These are phyloP conservation scores for Cataglyphis albicans DNA, from an alignment of 2,888 invertebrate species.

Conservation along the genomic window DNA sequence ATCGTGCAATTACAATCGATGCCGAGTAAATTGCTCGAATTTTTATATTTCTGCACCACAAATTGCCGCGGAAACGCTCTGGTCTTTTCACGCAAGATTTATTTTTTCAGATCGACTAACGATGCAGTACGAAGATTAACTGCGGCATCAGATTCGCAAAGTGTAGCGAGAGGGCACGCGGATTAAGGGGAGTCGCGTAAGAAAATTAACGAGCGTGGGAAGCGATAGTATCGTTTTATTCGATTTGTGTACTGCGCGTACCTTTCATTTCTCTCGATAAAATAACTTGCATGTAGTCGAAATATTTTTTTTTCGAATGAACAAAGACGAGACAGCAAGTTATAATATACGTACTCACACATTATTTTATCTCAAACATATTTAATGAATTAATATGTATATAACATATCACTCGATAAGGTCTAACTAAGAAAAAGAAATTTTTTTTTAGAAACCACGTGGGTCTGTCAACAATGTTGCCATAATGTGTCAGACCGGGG, in stretches of 20 bases:
- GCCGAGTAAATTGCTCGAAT: neutral
- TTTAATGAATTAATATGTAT: neutral
- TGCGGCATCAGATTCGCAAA: neutral
- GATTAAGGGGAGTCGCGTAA: slow-evolving; percentile 7
- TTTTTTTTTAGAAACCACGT: no score
- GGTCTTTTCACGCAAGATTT: neutral
- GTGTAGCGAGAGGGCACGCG: neutral
- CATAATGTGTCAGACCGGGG: no score
- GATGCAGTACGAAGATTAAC: neutral
- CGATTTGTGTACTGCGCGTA: neutral
- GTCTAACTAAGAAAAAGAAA: no score
- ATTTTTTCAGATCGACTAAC: slow-evolving; percentile 9
- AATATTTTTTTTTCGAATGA: neutral
- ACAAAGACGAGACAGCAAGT: neutral
- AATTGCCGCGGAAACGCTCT: neutral
- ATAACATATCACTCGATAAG: no score
- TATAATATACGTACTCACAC: neutral
- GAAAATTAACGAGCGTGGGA: slow-evolving; percentile 12
- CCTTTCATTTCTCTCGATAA: slow-evolving; percentile 8
- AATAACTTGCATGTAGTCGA: neutral
- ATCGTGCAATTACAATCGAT: neutral
- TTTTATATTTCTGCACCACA: neutral
- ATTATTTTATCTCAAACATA: neutral
- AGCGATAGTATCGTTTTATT: slow-evolving; percentile 9
- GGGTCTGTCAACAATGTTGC: no score